Percentiles rank a stretch among this genome's conserved stretches.
These are phyloP conservation scores for Leptonema lineaticorne DNA, from an alignment of 1,140 invertebrate species.

Conservation along the genomic window DNA sequence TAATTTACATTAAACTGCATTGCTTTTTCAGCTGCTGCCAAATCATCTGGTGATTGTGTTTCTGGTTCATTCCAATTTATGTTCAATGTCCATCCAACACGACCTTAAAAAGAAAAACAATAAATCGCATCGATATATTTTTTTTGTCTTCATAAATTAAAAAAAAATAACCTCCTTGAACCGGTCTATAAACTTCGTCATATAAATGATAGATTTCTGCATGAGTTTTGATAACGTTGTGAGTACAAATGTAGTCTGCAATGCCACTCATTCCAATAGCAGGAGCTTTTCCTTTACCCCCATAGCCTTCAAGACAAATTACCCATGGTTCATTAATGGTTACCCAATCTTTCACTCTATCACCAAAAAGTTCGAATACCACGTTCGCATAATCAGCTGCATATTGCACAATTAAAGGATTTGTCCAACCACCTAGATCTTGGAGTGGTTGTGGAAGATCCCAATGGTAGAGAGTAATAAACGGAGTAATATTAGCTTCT, in stretches of 20 bases:
- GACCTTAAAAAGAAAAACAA: slow-evolving; percentile 40
- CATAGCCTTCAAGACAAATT: slow-evolving; percentile 34
- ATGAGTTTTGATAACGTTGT: slow-evolving; percentile 58
- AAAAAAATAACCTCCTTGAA: slow-evolving; percentile 50
- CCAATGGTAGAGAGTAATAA: slow-evolving; percentile 44
- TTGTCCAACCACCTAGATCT: slow-evolving; percentile 41
- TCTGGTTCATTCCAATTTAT: slow-evolving; percentile 55
- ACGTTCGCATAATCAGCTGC: slow-evolving; percentile 53
- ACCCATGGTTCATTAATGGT: slow-evolving; percentile 48
- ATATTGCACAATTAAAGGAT: slow-evolving; percentile 46
- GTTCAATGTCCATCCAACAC: slow-evolving; percentile 57
- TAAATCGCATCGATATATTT: not conserved
- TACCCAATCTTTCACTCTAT: slow-evolving; percentile 46
- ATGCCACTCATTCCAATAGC: slow-evolving; percentile 47
- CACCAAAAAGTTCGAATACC: slow-evolving; percentile 49
- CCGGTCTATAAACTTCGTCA: slow-evolving; percentile 54
- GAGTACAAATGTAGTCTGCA: slow-evolving; percentile 55
- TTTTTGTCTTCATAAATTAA: too few species aligned
- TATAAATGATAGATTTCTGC: slow-evolving; percentile 60
- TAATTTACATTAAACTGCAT: slow-evolving; percentile 54
- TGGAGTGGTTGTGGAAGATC: slow-evolving; percentile 42
- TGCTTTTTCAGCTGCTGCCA: slow-evolving; percentile 52
- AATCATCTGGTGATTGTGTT: slow-evolving; percentile 47
- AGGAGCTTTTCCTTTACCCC: slow-evolving; percentile 46
- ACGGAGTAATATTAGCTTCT: slow-evolving; percentile 50